Evolutionary conservation across 2,113 vertebrate genomes (phyloP).

Genomic region (Callospermophilus lateralis): DNA sequence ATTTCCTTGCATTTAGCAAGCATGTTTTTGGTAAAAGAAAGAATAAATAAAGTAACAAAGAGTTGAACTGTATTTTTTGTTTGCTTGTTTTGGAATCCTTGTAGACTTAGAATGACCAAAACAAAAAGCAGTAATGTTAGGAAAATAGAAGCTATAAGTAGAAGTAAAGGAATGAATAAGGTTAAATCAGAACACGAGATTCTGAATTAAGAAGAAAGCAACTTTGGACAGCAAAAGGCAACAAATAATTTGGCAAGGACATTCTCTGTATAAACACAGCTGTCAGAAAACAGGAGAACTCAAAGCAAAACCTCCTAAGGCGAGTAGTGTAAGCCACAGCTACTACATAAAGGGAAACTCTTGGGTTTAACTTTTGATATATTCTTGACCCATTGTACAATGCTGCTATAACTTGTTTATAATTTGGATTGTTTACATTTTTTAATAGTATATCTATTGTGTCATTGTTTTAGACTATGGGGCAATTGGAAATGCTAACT

Average conservation of each 20-base stretch:
- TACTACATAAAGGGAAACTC: not conserved
- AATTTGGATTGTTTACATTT: conserved; percentile 33
- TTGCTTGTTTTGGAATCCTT: conserved; percentile 18
- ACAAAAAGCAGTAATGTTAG: not conserved
- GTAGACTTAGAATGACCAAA: conserved; percentile 13
- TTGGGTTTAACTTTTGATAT: not conserved
- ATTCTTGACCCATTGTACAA: not conserved
- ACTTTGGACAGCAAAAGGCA: conserved; percentile 56
- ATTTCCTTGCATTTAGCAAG: not conserved
- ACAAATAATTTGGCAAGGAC: conserved; percentile 44
- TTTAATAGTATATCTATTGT: not conserved
- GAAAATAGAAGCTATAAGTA: not conserved
- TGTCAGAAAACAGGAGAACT: not conserved
- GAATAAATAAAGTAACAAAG: not conserved
- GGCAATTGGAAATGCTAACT: conserved; percentile 23
- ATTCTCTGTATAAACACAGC: conserved; percentile 60
- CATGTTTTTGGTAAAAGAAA: not conserved
- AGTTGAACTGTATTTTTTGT: not conserved
- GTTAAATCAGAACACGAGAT: not conserved
- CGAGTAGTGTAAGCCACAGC: not conserved
- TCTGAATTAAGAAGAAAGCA: conserved; percentile 16
- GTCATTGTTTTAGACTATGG: conserved; percentile 18
- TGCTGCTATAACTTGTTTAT: not conserved
- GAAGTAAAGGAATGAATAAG: conserved; percentile 29
- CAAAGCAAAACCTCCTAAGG: conserved; percentile 8